phyloP scores from a whole-genome alignment of 64 coral and sea anemone genomes.

The Actinia tenebrosa region DNA sequence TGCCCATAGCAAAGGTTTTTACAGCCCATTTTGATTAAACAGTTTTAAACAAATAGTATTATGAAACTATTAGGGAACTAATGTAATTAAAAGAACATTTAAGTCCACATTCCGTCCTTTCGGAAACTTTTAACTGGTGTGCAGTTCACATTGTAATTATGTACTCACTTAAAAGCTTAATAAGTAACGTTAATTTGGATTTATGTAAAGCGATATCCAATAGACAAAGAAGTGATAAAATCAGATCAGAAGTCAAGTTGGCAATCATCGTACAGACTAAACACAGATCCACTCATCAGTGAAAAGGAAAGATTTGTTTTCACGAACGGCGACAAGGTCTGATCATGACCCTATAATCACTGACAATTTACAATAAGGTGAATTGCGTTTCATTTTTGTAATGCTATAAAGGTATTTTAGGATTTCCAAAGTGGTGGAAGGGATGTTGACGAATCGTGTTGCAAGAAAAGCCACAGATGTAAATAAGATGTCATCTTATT shows the following conservation, averaged over 20 bases:
- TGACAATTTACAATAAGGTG: too few relatives aligned
- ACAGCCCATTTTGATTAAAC: background rate
- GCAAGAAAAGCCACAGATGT: background rate
- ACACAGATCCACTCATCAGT: background rate
- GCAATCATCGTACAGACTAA: background rate
- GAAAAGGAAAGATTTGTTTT: background rate
- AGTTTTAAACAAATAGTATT: background rate
- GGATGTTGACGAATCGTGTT: background rate
- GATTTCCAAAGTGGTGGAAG: background rate
- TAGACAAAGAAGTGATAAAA: background rate
- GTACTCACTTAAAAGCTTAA: background rate
- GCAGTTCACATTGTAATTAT: too few relatives aligned
- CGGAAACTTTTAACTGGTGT: too few relatives aligned
- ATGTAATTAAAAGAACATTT: too few relatives aligned
- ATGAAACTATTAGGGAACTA: background rate
- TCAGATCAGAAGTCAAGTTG: conserved; percentile 1
- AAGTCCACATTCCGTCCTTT: background rate
- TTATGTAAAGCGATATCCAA: background rate
- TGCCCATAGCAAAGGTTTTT: background rate
- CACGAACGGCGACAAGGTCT: background rate
- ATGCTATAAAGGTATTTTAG: background rate
- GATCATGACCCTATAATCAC: too few relatives aligned
- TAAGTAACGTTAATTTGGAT: background rate
- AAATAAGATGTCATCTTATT: background rate
- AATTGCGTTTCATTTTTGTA: background rate